A percentile compares a stretch with the other conserved stretches of the same genome.
These are phyloP conservation scores for Eupithecia vulgata DNA, from an alignment of 2,888 invertebrate species.

Conservation along the genomic window DNA sequence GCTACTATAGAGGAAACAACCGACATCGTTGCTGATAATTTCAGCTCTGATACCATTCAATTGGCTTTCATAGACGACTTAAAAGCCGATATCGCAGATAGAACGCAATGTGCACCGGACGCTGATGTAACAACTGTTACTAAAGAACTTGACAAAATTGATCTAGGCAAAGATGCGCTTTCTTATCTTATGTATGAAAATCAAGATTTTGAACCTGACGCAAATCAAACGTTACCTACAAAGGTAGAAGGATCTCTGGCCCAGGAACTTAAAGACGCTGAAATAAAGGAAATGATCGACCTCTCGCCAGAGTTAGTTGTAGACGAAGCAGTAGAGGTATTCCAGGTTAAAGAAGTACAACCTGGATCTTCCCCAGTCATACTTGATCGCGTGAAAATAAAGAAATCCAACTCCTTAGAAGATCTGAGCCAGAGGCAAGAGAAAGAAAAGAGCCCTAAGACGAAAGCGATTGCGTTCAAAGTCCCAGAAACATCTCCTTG, in stretches of 20 bases:
- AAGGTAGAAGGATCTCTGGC: conserved; percentile 62
- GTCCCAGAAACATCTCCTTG: conserved; percentile 73
- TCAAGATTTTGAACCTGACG: conserved; percentile 57
- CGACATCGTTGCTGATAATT: conserved; percentile 62
- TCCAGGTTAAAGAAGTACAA: conserved; percentile 61
- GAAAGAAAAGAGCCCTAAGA: conserved; percentile 61
- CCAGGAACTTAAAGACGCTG: conserved; percentile 72
- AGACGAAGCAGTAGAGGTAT: conserved; percentile 68
- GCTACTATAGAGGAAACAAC: conserved; percentile 75
- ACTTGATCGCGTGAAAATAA: conserved; percentile 73
- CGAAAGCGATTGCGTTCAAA: conserved; percentile 73
- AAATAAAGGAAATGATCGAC: conserved; percentile 70
- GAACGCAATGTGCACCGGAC: conserved; percentile 14
- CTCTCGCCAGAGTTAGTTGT: conserved; percentile 75
- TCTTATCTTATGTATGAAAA: conserved; percentile 72
- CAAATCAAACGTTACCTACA: conserved; percentile 39
- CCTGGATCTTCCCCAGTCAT: conserved; percentile 66
- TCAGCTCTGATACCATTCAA: conserved; percentile 48
- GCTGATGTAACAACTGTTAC: conserved; percentile 39
- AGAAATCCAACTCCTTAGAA: conserved; percentile 73
- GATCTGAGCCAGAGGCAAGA: conserved; percentile 61
- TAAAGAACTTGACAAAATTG: conserved; percentile 59
- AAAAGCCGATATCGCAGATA: conserved; percentile 45
- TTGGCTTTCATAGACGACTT: conserved; percentile 68
- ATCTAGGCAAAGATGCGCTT: conserved; percentile 75